Evolutionary conservation across 2,797 vertebrate species (phyloP), one percentile per base, ranked within the genome.

Genomic region (Epinephelus malabaricus): DNA sequence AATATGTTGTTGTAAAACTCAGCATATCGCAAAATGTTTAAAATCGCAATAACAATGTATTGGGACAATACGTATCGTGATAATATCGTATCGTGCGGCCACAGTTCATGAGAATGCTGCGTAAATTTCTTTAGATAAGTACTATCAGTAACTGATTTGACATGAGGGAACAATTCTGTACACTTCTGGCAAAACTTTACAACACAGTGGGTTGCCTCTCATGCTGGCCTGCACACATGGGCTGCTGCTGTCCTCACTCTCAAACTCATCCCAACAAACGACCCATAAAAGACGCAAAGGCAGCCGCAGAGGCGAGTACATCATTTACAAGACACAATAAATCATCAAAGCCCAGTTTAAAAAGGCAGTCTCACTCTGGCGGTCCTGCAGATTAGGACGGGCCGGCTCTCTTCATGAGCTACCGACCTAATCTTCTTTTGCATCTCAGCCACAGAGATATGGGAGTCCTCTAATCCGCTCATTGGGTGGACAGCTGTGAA

Each of bases 351-450:
- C 34, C 68, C 38, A 12, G 47, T 79, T 81, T 78, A 60, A 78
- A 83, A 84, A 79, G 69, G 46, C 77, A 72, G 73, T 84, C 65
- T 83, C 61, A 51, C 66, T 43, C 59, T 45, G 71, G 78, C 86
- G 54, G 68, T 18, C 47, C 67, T 40, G 63, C 73, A 86, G 84
- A 91, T 90, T 87, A 87, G 76, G 76, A 65, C 11, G 1, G 73
- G 54, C 49, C 75, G 47, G 47, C 69, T 58, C 75, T 86, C 70
- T 82, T 82, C 79, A 73, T 76, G 69, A 88, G 81, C 86, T 64
- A 79, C 87, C 21, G 10, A 74, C 74, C 85, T 93, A 93, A 94
- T 94, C 92, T 92, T 27, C 75, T 82, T 88, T 83, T 85, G 88
- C 82, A 91, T 92, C 90, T 89, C 88, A 80, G 82, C 77, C 47